Conservation (phyloP, 2,888 invertebrate species). For the Synergus laeviventris region DNA sequence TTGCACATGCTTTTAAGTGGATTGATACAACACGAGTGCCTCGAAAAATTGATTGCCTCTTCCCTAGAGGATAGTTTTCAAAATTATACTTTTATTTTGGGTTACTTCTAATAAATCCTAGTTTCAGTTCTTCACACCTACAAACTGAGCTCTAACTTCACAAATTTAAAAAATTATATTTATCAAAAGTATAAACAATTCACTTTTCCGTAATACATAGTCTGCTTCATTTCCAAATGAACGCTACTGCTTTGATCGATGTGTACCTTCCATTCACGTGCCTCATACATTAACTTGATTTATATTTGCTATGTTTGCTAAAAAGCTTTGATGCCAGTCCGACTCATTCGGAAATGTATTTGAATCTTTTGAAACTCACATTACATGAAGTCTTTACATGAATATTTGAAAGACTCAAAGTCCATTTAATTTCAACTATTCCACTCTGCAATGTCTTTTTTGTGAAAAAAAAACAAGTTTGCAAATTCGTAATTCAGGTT, state of each 20-base stretch:
- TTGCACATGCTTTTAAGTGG: background rate
- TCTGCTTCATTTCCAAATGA: constrained; percentile 21
- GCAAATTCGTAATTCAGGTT: background rate
- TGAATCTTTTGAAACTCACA: constrained; percentile 4
- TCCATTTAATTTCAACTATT: background rate
- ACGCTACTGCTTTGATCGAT: constrained; percentile 35
- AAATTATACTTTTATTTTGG: no score
- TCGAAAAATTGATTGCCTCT: background rate
- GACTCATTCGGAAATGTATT: constrained; percentile 17
- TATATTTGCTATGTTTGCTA: constrained; percentile 34
- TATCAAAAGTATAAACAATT: background rate
- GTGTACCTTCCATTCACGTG: constrained; percentile 19
- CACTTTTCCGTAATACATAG: constrained; percentile 2
- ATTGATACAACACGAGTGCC: background rate
- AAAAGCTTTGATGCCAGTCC: constrained; percentile 29
- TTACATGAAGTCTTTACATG: background rate
- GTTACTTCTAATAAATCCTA: no score
- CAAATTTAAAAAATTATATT: no score
- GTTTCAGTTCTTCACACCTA: no score
- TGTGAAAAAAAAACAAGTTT: background rate
- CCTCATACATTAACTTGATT: constrained; percentile 32
- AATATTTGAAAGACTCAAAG: background rate
- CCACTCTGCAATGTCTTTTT: background rate
- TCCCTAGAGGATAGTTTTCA: background rate
- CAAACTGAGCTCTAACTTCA: no score